phyloP scores from a whole-genome alignment of 2,888 invertebrate genomes.

The Podabrus alpinus region DNA sequence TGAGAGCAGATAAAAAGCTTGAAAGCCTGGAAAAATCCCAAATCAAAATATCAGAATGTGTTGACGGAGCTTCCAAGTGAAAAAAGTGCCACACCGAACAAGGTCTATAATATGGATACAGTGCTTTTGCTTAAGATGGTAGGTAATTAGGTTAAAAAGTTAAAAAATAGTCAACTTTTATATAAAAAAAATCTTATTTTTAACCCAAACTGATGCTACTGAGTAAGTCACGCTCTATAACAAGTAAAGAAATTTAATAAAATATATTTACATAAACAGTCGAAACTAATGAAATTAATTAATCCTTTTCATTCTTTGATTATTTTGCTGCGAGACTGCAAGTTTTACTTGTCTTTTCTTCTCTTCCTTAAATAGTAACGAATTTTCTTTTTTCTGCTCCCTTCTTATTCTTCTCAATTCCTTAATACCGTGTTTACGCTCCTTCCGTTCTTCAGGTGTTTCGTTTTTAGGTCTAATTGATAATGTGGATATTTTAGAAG shows the following conservation, averaged over 20 bases:
- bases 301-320: not conserved
- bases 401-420: constrained; percentile 79
- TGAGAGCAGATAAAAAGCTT: no score
- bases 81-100: no score
- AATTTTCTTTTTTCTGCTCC: constrained; percentile 80
- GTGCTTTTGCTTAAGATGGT: no score
- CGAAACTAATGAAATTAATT: not conserved
- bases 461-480: constrained; percentile 78
- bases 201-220: not conserved
- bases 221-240: not conserved
- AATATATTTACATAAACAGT: not conserved
- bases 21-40: no score
- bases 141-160: not conserved
- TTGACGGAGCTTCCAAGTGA: no score
- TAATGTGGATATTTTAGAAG: constrained; percentile 70
- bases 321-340: constrained; percentile 42
- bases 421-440: constrained; percentile 77
- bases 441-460: constrained; percentile 73
- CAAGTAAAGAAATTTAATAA: not conserved
- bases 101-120: no score
- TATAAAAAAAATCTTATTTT: not conserved
- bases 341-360: constrained; percentile 81
- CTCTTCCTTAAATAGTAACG: constrained; percentile 82
- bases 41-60: no score
- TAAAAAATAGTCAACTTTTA: not conserved